Evolutionary conservation across 2,888 invertebrate genomes (phyloP).

Genomic region (Himalopsyche kuldschensis): DNA sequence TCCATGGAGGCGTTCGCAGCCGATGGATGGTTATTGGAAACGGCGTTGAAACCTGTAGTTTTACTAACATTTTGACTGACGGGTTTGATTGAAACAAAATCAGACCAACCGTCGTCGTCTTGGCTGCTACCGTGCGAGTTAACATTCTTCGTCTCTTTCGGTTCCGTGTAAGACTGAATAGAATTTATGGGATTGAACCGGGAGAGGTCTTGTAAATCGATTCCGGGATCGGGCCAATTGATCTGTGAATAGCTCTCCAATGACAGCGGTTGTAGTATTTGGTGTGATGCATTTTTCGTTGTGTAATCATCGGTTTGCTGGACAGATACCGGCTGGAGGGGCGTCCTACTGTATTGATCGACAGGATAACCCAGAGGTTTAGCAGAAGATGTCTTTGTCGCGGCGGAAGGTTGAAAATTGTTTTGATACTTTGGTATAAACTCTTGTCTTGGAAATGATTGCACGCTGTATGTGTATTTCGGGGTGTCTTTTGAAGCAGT

Average conservation of each 20-base stretch:
- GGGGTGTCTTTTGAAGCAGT: constrained; percentile 40
- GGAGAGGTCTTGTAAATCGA: constrained; percentile 56
- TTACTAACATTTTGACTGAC: constrained; percentile 42
- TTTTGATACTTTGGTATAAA: not conserved
- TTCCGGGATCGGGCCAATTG: constrained; percentile 66
- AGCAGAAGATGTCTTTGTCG: not conserved
- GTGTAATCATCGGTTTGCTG: constrained; percentile 5
- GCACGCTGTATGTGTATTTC: constrained; percentile 38
- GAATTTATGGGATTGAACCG: constrained; percentile 58
- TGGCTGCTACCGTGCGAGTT: constrained; percentile 48
- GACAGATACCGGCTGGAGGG: constrained; percentile 3
- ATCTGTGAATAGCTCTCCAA: constrained; percentile 60
- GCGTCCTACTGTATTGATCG: not conserved
- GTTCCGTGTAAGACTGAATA: constrained; percentile 50
- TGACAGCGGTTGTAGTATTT: constrained; percentile 56
- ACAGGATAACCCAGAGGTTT: not conserved
- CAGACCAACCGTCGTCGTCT: constrained; percentile 64
- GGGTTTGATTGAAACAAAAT: constrained; percentile 61
- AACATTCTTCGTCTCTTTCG: constrained; percentile 27
- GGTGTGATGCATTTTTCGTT: constrained; percentile 40
- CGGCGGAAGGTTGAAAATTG: not conserved
- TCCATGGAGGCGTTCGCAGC: constrained; percentile 30
- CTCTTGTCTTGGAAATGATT: not conserved
- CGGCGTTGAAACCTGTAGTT: not conserved
- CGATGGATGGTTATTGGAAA: constrained; percentile 39